Base-by-base conservation (phyloP, 2,888 invertebrate species). In the Labia minor region DNA sequence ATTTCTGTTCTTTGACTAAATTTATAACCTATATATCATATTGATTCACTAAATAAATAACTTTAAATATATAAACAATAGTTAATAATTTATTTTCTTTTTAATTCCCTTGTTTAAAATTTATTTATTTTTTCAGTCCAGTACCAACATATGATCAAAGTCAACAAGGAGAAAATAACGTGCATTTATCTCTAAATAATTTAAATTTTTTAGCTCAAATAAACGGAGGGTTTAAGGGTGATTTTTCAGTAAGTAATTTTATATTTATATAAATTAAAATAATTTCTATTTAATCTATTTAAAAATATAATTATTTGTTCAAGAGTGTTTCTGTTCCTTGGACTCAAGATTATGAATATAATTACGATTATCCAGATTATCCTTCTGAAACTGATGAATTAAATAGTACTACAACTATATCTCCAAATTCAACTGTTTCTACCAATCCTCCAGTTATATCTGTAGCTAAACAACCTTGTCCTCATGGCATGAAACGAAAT, bases 311-410 rank as follows among this genome's bases (percentile, higher is more conserved):
- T 26, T 26, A 8, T 26, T 26, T 3, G 26, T 26, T 26, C 26
- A 6, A 49, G 49, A 14, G 49, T 16, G n/a, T 49, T 3, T 14
- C 49, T 49, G 3, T 11, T 11, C 49, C 49, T n/a, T 49, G 6
- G 49, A 2, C 14, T n/a, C 49, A 49, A 16, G 49, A 49, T 49
- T 49, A 49, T 14, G 49, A 49, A 4, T 49, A 49, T 14, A 49
- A 49, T 16, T 49, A 49, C n/a, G 49, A 49, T 49, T 49, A 49
- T 49, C 49, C 49, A 16, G 49, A 49, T 49, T 49, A 49, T 49
- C 3, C 16, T 3, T 8, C 3, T 16, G 49, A 49, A 11, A 49
- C 8, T 26, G 26, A 49, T 10, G 49, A 14, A 16, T 16, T 14
- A 11, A 49, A 49, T 49, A n/a, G n/a, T n/a, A 49, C 4, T 49